phyloP scores from a whole-genome alignment of 1,140 invertebrate species.

The Proctacanthus coquilletti region DNA sequence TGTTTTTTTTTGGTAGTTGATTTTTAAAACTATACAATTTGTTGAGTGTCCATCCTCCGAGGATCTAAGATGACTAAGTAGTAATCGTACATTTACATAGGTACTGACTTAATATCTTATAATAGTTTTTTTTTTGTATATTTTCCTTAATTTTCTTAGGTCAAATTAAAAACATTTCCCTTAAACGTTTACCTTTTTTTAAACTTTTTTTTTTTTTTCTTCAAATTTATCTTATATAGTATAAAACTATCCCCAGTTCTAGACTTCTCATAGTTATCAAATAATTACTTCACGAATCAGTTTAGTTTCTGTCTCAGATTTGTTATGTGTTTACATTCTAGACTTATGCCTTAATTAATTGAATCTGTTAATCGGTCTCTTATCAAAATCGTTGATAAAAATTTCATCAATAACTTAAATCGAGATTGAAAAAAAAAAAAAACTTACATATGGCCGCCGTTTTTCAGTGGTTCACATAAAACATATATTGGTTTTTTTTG shows the following conservation, averaged over 20 bases:
- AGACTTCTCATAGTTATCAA: neutral
- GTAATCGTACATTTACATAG: neutral
- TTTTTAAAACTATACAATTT: neutral
- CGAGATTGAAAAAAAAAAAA: neutral
- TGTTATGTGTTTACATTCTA: neutral
- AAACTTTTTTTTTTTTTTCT: neutral
- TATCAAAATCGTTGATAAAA: neutral
- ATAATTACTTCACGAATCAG: too few relatives aligned
- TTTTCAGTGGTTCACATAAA: neutral
- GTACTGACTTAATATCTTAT: neutral
- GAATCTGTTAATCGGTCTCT: neutral
- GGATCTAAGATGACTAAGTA: too few relatives aligned
- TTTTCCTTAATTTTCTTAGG: neutral
- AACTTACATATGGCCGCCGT: neutral
- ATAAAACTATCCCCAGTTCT: conserved; percentile 1
- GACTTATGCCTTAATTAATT: neutral
- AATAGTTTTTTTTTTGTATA: neutral
- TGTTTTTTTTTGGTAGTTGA: neutral
- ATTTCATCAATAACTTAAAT: neutral
- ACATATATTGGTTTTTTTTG: neutral
- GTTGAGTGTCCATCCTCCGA: neutral
- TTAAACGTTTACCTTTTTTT: too few relatives aligned
- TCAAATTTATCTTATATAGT: neutral
- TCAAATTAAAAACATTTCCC: too few relatives aligned
- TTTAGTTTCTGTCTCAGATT: neutral